phyloP scores from a whole-genome alignment of 2,888 invertebrate species.

The Tortricodes alternella region DNA sequence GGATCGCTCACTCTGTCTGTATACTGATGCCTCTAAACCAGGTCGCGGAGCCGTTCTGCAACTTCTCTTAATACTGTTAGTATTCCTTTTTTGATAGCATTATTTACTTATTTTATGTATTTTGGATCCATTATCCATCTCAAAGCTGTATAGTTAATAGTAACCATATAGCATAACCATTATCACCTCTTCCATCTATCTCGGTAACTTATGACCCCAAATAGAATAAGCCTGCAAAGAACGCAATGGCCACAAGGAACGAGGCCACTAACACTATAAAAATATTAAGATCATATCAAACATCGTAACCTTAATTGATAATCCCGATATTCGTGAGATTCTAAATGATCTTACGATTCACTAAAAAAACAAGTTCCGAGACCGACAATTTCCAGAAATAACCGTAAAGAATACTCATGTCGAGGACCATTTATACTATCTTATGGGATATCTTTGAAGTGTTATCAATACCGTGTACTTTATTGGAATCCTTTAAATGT shows the following conservation, averaged over 20 bases:
- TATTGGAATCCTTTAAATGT: neutral
- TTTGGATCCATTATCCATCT: too few species aligned
- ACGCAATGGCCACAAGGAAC: neutral
- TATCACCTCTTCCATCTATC: neutral
- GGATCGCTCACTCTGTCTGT: too few species aligned
- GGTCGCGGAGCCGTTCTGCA: neutral
- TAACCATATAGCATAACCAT: neutral
- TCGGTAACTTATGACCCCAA: neutral
- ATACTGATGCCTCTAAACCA: neutral
- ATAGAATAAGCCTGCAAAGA: neutral
- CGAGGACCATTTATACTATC: neutral
- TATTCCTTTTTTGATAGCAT: too few species aligned
- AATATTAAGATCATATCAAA: slow-evolving; percentile 26
- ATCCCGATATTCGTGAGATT: slow-evolving; percentile 24
- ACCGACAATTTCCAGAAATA: neutral
- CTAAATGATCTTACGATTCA: neutral
- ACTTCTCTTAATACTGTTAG: too few species aligned
- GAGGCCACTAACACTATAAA: slow-evolving; percentile 10
- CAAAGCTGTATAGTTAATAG: too few species aligned
- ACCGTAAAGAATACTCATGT: neutral
- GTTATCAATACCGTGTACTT: neutral
- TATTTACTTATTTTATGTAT: too few species aligned
- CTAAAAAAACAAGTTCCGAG: neutral
- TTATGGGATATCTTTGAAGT: neutral
- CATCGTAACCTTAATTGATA: slow-evolving; percentile 21